Base-by-base conservation (phyloP, 2,113 vertebrate genomes). In the Petrocephalus microphthalmus region DNA sequence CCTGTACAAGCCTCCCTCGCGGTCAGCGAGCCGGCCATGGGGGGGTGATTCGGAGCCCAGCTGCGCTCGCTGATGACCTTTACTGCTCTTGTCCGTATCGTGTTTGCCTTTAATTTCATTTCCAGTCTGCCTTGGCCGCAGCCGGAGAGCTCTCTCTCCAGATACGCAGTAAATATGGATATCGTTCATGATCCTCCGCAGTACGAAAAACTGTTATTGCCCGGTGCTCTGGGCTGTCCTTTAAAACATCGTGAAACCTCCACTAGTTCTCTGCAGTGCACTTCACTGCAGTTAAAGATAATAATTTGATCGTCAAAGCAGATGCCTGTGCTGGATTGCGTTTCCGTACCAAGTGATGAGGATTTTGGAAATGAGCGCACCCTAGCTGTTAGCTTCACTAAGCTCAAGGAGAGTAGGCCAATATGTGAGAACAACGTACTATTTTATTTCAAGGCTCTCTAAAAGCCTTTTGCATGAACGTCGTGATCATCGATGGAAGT, bases 21-120 rank as follows among this genome's bases (percentile, higher is more conserved):
- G 57, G 82, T 51, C 42, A 87, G 85, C 29, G 54, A 67, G 53
- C 19, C 42, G 20, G 19, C 10, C n/a, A 13, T 67, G 49, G 52
- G 47, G 86, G 49, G 83, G 57, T 45, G 54, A 78, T 88, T 56
- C 33, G 82, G 84, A 82, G 81, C 87, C 89, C 89, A 88, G 89
- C 90, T 90, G 90, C 52, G 37, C 78, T 84, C 57, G 64, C 88
- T 87, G 87, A 56, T 88, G 90, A 89, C 86, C 90, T 90, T 87
- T 87, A 37, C 86, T 13, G 84, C 52, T 78, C 74, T 74, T 52
- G 86, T 57, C 84, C 56, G 82, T 86, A 89, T 91, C 88, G 45
- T 85, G 88, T 90, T 92, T 91, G 90, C 89, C 86, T 88, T 88
- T 91, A 90, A 91, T 91, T 88, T 91, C 90, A 91, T 92, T 91